Conservation (phyloP, 2,113 vertebrate genomes). For the Megaptera novaeangliae region DNA sequence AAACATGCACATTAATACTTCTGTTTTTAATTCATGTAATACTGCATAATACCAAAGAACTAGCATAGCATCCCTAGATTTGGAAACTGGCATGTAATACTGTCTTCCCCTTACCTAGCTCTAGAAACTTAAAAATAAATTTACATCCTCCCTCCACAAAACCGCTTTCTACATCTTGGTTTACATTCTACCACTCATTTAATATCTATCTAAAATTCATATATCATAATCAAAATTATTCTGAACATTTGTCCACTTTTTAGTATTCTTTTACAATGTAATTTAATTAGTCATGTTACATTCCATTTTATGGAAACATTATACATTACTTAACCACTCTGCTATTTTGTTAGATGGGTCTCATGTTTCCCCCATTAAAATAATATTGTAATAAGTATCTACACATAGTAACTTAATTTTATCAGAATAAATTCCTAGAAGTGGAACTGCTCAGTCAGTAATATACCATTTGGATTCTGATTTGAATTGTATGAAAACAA, state of each 20-base stretch:
- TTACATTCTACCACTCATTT: neutral
- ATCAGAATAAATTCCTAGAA: neutral
- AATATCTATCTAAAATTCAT: neutral
- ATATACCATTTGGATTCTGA: neutral
- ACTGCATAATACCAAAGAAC: neutral
- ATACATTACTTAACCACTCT: neutral
- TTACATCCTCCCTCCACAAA: neutral
- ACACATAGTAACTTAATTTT: slow-evolving; percentile 9
- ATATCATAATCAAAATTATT: neutral
- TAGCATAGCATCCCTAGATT: neutral
- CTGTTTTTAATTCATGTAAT: neutral
- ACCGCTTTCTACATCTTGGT: neutral
- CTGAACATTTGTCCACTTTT: neutral
- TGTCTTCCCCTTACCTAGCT: neutral
- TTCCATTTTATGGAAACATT: neutral
- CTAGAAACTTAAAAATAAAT: slow-evolving; percentile 14
- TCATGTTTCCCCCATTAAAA: neutral
- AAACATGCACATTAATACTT: neutral
- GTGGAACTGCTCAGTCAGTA: neutral
- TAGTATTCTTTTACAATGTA: neutral
- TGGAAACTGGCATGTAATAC: neutral
- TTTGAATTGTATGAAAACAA: neutral
- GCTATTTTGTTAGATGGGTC: neutral
- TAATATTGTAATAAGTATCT: neutral
- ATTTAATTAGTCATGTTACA: neutral